These are phyloP conservation scores for Protaetia brevitarsis DNA, from an alignment of 1,140 invertebrate genomes.

Conservation along the genomic window DNA sequence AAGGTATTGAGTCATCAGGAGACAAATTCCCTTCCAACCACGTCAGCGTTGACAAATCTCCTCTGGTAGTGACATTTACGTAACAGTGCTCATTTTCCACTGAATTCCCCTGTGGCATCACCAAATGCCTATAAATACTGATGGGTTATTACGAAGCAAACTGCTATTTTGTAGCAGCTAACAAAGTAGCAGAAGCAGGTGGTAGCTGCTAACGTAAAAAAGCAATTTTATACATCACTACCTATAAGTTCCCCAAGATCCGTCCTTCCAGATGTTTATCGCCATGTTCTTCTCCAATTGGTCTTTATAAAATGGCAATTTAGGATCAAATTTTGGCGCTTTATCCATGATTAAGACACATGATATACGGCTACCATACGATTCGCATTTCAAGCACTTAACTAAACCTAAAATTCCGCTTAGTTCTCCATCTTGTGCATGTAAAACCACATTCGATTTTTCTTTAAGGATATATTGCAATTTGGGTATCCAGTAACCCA, in stretches of 20 bases:
- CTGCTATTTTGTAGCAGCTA: too few species aligned
- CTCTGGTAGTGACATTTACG: conserved; percentile 72
- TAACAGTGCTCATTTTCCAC: conserved; percentile 67
- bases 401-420: conserved; percentile 83
- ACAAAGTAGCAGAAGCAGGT: too few species aligned
- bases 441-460: conserved; percentile 56
- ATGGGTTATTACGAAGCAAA: too few species aligned
- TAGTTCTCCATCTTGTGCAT: conserved; percentile 59
- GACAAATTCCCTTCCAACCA: conserved; percentile 70
- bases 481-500: conserved; percentile 54
- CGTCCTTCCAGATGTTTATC: conserved; percentile 62
- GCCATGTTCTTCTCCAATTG: conserved; percentile 61
- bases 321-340: conserved; percentile 62
- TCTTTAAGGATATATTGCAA: conserved; percentile 58
- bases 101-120: conserved; percentile 44
- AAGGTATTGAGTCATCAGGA: neutral
- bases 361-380: conserved; percentile 60
- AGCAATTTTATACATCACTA: too few species aligned
- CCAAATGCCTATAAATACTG: conserved; percentile 38
- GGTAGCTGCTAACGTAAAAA: too few species aligned
- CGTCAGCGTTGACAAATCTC: conserved; percentile 77
- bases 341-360: conserved; percentile 65
- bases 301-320: conserved; percentile 60
- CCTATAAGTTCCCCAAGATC: conserved; percentile 66
- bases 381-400: conserved; percentile 70